Evolutionary conservation across 2,797 vertebrate species (phyloP), one percentile per base, ranked within the genome.

Genomic region (Cyprinodon diabolis): DNA sequence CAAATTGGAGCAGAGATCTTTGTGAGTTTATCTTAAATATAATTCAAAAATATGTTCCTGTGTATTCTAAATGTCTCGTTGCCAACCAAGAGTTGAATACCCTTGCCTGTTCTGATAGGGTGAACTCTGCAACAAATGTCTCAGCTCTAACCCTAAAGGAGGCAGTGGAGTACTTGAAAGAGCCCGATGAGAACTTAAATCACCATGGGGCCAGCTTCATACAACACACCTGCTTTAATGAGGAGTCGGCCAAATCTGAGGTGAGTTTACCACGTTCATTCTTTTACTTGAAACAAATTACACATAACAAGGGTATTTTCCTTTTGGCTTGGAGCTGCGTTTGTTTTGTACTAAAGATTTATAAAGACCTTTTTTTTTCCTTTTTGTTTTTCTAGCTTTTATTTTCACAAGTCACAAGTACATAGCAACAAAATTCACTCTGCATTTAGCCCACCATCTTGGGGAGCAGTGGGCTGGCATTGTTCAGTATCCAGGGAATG

Each of bases 131-230:
- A 0, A 82, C 85, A 35, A 89, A 81, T 0, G 84, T 93, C 0
- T 69, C 84, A 0, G 92, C 94, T n/a, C 87, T 98, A 82, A 96
- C 94, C 72, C 92, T 98, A 2, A 91, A 94, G 73, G 94, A 95
- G 86, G 97, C 97, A 0, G 95, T 98, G 55, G 92, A 93, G 6
- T 93, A 92, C 62, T 93, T 99, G 74, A 93, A 87, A 66, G 90
- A 82, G 37, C 48, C 86, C 1, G 94, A 97, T 2, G 94, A 96
- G 75, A 95, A 86, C 66, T 87, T 85, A 74, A 95, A 97, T 84
- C 93, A 94, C 68, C 94, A 91, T 45, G 97, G 97, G 54, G 96
- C 97, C 77, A 95, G 94, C 65, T 96, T 95, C 86, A 97, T 98
- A 80, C 98, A 99, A 81, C 95, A 97, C 69, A 87, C 89, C 85